A percentile compares a stretch with the other conserved stretches of the same genome.
These are phyloP conservation scores for Ctena decussata DNA, from an alignment of 2,888 invertebrate species.

Conservation along the genomic window DNA sequence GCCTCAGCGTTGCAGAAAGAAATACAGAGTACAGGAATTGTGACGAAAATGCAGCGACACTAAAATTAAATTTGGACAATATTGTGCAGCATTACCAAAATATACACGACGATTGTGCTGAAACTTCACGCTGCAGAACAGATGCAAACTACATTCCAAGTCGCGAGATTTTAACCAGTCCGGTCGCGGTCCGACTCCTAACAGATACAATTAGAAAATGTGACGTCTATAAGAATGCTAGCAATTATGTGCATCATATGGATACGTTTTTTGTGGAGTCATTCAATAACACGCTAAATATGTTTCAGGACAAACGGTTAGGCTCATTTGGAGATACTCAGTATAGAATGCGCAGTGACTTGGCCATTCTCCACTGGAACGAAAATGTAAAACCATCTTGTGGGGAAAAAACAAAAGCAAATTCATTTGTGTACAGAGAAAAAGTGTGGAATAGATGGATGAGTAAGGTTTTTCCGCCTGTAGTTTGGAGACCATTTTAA, in stretches of 20 bases:
- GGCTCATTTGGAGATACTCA: conserved; percentile 19
- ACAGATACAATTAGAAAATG: neutral
- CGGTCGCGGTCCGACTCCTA: neutral
- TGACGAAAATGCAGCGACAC: neutral
- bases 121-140: conserved; percentile 17
- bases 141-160: conserved; percentile 41
- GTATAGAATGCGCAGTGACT: conserved; percentile 19
- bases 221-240: neutral
- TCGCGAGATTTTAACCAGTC: neutral
- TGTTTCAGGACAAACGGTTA: conserved; percentile 36
- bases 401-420: neutral
- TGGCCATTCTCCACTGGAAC: conserved; percentile 38
- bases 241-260: neutral
- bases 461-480: neutral
- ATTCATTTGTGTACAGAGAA: neutral
- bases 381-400: conserved; percentile 27
- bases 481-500: neutral
- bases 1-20: neutral
- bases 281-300: conserved; percentile 45
- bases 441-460: neutral
- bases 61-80: conserved; percentile 9
- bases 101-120: conserved; percentile 7
- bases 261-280: conserved; percentile 42
- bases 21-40: neutral
- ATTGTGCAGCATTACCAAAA: conserved; percentile 11